Conservation (phyloP, 2,113 vertebrate species). For the Hucho hucho region DNA sequence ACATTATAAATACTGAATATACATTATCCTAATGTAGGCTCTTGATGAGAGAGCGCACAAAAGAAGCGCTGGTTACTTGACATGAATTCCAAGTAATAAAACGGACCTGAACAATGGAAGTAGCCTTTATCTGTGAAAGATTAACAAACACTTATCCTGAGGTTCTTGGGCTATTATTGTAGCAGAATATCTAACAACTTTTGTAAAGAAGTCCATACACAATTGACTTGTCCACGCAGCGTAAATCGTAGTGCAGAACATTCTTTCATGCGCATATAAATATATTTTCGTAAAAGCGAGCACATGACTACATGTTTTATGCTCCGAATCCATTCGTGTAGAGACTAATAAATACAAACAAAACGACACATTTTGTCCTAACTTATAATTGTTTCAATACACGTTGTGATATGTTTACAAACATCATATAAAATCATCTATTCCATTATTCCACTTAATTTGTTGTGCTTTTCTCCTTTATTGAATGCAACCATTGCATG, state of each 20-base stretch:
- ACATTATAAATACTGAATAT: no score
- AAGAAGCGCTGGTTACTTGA: background rate
- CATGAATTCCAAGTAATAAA: background rate
- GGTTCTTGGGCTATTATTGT: background rate
- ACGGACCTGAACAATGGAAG: background rate
- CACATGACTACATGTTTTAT: background rate
- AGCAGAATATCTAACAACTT: background rate
- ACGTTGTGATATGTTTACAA: background rate
- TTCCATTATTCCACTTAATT: background rate
- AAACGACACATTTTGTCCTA: background rate
- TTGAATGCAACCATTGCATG: background rate
- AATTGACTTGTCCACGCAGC: background rate
- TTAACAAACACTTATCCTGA: background rate
- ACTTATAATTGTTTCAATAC: conserved; percentile 2
- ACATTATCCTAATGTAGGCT: background rate
- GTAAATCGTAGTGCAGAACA: background rate
- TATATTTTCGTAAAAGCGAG: background rate
- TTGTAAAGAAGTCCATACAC: background rate
- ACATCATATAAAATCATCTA: background rate
- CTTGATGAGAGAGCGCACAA: background rate
- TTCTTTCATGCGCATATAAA: background rate
- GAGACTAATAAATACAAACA: background rate
- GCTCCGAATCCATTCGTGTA: background rate
- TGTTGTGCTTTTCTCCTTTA: background rate
- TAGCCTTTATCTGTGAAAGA: background rate